Percentiles rank a stretch among this genome's conserved stretches.
Conservation (phyloP, 2,797 vertebrate species). For the Micromesistius poutassou region DNA sequence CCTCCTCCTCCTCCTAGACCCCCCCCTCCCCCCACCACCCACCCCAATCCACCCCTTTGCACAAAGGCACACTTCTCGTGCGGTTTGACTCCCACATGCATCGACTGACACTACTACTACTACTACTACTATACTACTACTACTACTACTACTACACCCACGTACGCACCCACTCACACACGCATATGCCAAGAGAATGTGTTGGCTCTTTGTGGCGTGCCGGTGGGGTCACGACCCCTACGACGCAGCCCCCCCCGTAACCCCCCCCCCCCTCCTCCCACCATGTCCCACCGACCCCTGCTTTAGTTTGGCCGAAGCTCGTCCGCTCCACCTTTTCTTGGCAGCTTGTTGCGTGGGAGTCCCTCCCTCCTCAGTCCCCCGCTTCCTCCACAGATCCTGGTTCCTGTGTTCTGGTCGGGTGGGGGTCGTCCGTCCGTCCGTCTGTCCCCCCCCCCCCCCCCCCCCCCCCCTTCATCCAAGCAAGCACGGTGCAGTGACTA, state of each 20-base stretch:
- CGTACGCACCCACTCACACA: conserved; percentile 13
- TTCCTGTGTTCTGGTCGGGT: conserved; percentile 44
- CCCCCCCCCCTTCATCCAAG: conserved; percentile 17
- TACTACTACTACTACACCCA: conserved; percentile 16
- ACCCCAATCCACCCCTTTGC: conserved; percentile 49
- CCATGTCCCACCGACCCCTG: neutral
- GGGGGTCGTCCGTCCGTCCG: too few species aligned
- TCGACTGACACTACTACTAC: conserved; percentile 44
- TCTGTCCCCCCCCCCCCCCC: conserved; percentile 35
- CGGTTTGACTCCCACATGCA: conserved; percentile 55
- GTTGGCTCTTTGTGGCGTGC: neutral
- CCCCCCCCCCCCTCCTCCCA: neutral
- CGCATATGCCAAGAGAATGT: conserved; percentile 20
- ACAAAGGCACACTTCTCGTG: conserved; percentile 60
- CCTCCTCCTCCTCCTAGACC: too few species aligned
- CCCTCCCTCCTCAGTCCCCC: conserved; percentile 31
- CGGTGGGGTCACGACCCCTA: conserved; percentile 29
- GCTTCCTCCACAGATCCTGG: conserved; percentile 39
- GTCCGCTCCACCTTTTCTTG: conserved; percentile 49
- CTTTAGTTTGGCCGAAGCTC: conserved; percentile 50
- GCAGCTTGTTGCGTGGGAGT: conserved; percentile 66
- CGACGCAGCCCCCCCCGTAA: conserved; percentile 2
- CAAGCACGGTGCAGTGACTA: conserved; percentile 44
- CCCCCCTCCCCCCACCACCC: conserved; percentile 34
- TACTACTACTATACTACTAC: conserved; percentile 32